Percentiles rank a stretch among this genome's conserved stretches.
phyloP scores from a whole-genome alignment of 2,797 vertebrate species.

The Pangasius djambal region DNA sequence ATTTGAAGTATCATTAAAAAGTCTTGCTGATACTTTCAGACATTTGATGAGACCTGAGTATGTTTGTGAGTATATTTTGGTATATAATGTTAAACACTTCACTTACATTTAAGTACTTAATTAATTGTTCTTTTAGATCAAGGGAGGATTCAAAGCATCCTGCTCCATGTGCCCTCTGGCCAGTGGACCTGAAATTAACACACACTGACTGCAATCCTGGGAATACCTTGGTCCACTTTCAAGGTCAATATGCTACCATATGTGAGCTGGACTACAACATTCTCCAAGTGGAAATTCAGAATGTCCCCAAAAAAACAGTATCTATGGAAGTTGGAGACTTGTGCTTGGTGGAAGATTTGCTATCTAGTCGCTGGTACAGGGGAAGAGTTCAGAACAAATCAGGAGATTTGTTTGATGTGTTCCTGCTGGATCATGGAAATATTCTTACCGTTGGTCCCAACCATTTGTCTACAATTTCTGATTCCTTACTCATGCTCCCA shows the following conservation, averaged over 20 bases:
- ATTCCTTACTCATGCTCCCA: slow-evolving; percentile 83
- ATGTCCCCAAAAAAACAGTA: slow-evolving; percentile 73
- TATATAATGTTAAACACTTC: background rate
- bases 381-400: slow-evolving; percentile 82
- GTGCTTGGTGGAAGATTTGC: slow-evolving; percentile 87
- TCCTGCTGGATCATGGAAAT: slow-evolving; percentile 85
- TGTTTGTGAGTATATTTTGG: background rate
- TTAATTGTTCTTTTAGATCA: slow-evolving; percentile 65
- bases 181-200: slow-evolving; percentile 83
- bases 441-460: slow-evolving; percentile 71
- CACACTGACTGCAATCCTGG: slow-evolving; percentile 79
- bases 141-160: slow-evolving; percentile 65
- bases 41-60: background rate
- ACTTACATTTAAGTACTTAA: background rate
- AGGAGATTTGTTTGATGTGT: slow-evolving; percentile 73
- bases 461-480: slow-evolving; percentile 76
- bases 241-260: slow-evolving; percentile 75
- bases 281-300: slow-evolving; percentile 86
- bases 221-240: slow-evolving; percentile 84
- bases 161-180: slow-evolving; percentile 63
- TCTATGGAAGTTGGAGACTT: slow-evolving; percentile 74
- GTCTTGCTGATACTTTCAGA: background rate
- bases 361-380: slow-evolving; percentile 84
- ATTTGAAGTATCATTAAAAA: no score
- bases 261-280: slow-evolving; percentile 90